Evolutionary conservation across 2,888 invertebrate genomes (phyloP).

Genomic region (Incurvaria masculella): DNA sequence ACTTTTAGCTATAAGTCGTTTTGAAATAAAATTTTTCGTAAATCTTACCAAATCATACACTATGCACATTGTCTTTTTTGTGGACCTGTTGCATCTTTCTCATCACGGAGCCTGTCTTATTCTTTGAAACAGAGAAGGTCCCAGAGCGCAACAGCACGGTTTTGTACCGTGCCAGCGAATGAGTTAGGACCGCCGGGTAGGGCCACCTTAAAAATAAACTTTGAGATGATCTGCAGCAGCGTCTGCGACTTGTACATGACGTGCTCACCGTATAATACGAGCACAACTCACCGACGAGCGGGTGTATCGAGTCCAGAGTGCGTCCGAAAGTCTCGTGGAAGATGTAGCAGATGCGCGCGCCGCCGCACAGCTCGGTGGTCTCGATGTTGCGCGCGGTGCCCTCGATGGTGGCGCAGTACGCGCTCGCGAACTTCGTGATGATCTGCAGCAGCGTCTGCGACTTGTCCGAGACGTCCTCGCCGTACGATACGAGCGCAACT

Average conservation of each 20-base stretch:
- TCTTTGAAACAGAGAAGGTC: too few species aligned
- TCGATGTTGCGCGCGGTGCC: slow-evolving; percentile 97
- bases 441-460: slow-evolving; percentile 96
- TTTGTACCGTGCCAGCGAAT: too few species aligned
- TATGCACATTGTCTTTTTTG: too few species aligned
- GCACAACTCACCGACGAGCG: slow-evolving; percentile 71
- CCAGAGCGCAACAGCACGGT: too few species aligned
- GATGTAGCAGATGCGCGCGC: slow-evolving; percentile 99
- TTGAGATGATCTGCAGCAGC: slow-evolving; percentile 95
- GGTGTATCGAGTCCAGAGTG: slow-evolving; percentile 93
- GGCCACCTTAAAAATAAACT: too few species aligned
- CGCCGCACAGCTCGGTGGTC: slow-evolving; percentile 97
- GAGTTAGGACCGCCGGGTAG: too few species aligned
- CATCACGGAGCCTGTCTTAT: too few species aligned
- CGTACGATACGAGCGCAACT: slow-evolving; percentile 84
- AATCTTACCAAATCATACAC: too few species aligned
- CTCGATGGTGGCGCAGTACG: slow-evolving; percentile 97
- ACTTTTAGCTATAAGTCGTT: too few species aligned
- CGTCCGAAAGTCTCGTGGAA: slow-evolving; percentile 98
- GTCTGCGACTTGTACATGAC: slow-evolving; percentile 96
- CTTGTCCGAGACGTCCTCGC: slow-evolving; percentile 95
- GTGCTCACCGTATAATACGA: slow-evolving; percentile 96
- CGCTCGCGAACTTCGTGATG: slow-evolving; percentile 98
- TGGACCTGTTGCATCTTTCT: too few species aligned
- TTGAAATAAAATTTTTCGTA: too few species aligned